phyloP scores from a whole-genome alignment of 2,888 invertebrate species.

The Agriopis leucophaearia region DNA sequence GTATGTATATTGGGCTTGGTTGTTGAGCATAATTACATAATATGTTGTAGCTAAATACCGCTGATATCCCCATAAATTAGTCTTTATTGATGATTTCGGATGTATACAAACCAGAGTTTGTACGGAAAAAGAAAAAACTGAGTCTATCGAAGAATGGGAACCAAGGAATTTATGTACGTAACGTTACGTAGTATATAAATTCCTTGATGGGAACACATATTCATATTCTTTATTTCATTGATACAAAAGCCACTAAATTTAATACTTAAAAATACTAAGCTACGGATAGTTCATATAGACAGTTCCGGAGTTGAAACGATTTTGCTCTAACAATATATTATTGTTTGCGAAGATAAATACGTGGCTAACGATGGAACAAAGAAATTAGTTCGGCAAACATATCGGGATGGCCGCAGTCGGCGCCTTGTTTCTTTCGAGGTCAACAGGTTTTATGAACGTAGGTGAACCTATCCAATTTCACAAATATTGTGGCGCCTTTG shows the following conservation, averaged over 20 bases:
- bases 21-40: too few relatives aligned
- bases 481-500: conserved; percentile 3
- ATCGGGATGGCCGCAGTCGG: conserved; percentile 31
- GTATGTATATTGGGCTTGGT: background rate
- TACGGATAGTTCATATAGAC: conserved; percentile 4
- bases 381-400: conserved; percentile 46
- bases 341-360: conserved; percentile 36
- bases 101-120: background rate
- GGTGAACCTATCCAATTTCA: conserved; percentile 16
- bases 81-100: background rate
- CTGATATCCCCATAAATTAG: background rate
- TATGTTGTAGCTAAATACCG: too few relatives aligned
- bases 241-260: too few relatives aligned
- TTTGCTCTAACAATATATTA: conserved; percentile 22
- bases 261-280: too few relatives aligned
- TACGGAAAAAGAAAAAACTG: conserved; percentile 4
- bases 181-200: too few relatives aligned
- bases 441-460: conserved; percentile 32
- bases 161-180: too few relatives aligned
- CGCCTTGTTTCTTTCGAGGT: conserved; percentile 39
- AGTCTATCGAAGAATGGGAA: conserved; percentile 6
- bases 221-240: too few relatives aligned
- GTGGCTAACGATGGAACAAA: conserved; percentile 36
- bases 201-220: too few relatives aligned
- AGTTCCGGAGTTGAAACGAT: conserved; percentile 26